Conservation (phyloP, 2,797 vertebrate genomes). For the Onychomys torridus region DNA sequence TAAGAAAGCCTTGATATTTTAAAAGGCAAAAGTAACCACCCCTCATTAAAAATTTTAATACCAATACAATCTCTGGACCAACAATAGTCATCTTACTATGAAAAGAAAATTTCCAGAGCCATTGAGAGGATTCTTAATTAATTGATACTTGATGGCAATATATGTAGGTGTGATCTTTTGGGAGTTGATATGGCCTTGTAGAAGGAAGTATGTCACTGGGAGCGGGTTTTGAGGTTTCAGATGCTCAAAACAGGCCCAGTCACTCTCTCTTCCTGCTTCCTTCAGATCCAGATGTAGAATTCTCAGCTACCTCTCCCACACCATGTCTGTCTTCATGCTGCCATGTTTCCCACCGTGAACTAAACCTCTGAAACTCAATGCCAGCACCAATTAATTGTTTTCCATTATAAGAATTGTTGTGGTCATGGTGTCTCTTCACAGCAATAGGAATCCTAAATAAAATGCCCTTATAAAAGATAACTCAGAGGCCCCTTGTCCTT, state of each 20-base stretch:
- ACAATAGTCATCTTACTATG: neutral
- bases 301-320: neutral
- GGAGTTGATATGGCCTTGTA: neutral
- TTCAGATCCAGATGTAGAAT: neutral
- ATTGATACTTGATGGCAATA: neutral
- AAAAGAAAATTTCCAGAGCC: neutral
- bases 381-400: neutral
- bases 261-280: too few species aligned
- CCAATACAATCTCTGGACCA: too few species aligned
- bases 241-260: neutral
- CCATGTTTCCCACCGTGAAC: neutral
- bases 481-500: neutral
- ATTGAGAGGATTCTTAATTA: neutral
- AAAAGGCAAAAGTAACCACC: too few species aligned
- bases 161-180: neutral
- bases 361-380: neutral
- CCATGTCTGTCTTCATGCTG: neutral
- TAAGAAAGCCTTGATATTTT: too few species aligned
- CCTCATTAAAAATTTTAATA: too few species aligned
- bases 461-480: neutral
- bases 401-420: neutral
- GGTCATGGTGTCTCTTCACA: neutral
- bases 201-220: neutral
- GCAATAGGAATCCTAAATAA: neutral
- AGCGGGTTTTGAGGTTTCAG: neutral